Conservation (phyloP, 1,140 invertebrate genomes). For the Drosophila melanica region DNA sequence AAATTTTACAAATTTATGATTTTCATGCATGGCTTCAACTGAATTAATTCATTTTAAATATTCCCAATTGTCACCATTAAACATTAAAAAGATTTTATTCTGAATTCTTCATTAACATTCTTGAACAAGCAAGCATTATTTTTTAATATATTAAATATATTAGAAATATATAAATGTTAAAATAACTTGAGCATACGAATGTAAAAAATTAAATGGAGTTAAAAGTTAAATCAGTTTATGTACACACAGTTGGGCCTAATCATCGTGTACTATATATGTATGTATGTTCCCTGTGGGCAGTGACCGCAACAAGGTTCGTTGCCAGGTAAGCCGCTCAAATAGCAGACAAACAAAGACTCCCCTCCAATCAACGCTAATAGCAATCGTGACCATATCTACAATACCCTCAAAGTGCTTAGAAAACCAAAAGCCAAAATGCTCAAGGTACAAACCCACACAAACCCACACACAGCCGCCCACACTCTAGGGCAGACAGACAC, state of each 20-base stretch:
- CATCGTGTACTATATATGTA: neutral
- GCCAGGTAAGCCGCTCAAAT: slow-evolving; percentile 55
- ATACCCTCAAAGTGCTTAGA: slow-evolving; percentile 64
- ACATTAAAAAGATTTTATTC: too few relatives aligned
- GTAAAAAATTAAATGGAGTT: too few relatives aligned
- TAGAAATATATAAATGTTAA: too few relatives aligned
- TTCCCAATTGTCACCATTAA: too few relatives aligned
- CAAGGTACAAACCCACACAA: slow-evolving; percentile 34
- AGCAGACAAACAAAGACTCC: slow-evolving; percentile 66
- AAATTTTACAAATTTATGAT: too few relatives aligned
- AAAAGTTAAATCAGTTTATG: neutral
- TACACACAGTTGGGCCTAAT: slow-evolving; percentile 4
- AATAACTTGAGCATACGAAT: too few relatives aligned
- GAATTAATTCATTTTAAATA: too few relatives aligned
- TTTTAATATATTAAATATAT: too few relatives aligned
- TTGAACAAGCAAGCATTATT: too few relatives aligned
- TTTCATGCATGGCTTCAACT: too few relatives aligned
- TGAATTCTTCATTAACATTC: too few relatives aligned
- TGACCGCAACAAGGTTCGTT: slow-evolving; percentile 62
- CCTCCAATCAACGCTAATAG: slow-evolving; percentile 76
- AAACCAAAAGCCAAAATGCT: slow-evolving; percentile 73
- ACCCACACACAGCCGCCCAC: slow-evolving; percentile 8
- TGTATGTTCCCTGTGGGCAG: neutral
- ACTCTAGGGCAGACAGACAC: neutral
- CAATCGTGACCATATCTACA: slow-evolving; percentile 49